Evolutionary conservation across 2,113 vertebrate genomes (phyloP).

Genomic region (Excalfactoria chinensis): DNA sequence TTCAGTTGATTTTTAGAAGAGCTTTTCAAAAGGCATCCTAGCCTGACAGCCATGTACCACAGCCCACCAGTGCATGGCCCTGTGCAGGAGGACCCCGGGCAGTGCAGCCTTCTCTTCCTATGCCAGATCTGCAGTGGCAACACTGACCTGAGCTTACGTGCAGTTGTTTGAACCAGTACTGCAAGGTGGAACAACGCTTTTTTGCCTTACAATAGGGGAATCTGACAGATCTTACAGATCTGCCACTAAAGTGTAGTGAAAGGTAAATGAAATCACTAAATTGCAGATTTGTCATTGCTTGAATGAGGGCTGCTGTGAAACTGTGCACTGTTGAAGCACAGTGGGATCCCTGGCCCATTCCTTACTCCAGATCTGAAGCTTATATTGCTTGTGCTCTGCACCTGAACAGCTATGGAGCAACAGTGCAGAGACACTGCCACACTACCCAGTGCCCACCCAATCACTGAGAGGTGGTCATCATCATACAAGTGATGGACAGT

Average conservation of each 20-base stretch:
- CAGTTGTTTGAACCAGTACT: constrained; percentile 34
- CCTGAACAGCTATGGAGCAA: neutral
- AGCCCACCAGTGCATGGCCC: fast-evolving
- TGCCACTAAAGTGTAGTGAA: constrained; percentile 26
- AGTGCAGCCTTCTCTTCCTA: neutral
- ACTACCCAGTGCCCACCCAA: neutral
- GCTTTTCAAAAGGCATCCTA: neutral
- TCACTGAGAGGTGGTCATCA: neutral
- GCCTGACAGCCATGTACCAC: no score
- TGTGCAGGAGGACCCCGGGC: fast-evolving
- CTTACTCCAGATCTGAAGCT: neutral
- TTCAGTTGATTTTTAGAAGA: neutral
- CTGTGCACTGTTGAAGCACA: neutral
- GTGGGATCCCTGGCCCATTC: neutral
- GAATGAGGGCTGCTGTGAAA: neutral
- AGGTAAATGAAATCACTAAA: constrained; percentile 53
- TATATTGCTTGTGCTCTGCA: neutral
- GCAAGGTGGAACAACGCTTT: neutral
- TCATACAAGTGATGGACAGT: neutral
- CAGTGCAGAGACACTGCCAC: neutral
- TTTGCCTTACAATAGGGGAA: neutral
- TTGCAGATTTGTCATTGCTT: constrained; percentile 13
- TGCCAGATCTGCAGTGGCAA: constrained; percentile 20
- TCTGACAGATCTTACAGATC: constrained; percentile 33
- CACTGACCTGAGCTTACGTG: constrained; percentile 30